Percentiles rank a stretch among this genome's conserved stretches.
phyloP scores from a whole-genome alignment of 2,797 vertebrate genomes.

The Mus spretus region DNA sequence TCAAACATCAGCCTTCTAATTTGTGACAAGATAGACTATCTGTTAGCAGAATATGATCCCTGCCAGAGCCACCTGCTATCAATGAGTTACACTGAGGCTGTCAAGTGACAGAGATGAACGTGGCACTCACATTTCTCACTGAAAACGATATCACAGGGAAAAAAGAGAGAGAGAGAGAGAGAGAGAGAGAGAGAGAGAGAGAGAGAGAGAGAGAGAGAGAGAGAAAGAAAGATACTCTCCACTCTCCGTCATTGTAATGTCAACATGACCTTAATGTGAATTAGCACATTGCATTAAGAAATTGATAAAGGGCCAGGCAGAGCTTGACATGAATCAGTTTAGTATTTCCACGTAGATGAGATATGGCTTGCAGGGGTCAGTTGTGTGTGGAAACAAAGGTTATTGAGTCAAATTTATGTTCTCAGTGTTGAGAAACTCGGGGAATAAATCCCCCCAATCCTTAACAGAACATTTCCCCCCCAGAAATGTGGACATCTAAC shows the following conservation, averaged over 20 bases:
- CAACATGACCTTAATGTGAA: neutral
- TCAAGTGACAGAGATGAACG: neutral
- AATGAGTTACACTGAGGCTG: neutral
- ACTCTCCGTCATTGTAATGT: neutral
- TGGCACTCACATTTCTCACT: neutral
- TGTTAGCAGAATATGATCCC: slow-evolving; percentile 46
- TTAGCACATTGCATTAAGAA: neutral
- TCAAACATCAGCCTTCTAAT: slow-evolving; percentile 69
- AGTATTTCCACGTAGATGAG: neutral
- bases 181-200: neutral
- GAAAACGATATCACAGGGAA: neutral
- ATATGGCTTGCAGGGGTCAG: neutral
- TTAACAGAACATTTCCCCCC: too few relatives aligned
- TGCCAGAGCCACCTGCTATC: slow-evolving; percentile 58
- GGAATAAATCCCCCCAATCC: neutral
- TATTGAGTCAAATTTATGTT: neutral
- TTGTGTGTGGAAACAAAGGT: neutral
- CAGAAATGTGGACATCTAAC: neutral
- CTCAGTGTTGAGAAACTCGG: neutral
- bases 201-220: too few relatives aligned
- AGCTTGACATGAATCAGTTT: neutral
- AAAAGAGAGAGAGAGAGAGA: neutral
- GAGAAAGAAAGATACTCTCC: neutral
- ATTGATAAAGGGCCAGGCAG: neutral
- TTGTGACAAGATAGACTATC: slow-evolving; percentile 63